Evolutionary conservation across 2,888 invertebrate species (phyloP).

Genomic region (Idaea aversata): DNA sequence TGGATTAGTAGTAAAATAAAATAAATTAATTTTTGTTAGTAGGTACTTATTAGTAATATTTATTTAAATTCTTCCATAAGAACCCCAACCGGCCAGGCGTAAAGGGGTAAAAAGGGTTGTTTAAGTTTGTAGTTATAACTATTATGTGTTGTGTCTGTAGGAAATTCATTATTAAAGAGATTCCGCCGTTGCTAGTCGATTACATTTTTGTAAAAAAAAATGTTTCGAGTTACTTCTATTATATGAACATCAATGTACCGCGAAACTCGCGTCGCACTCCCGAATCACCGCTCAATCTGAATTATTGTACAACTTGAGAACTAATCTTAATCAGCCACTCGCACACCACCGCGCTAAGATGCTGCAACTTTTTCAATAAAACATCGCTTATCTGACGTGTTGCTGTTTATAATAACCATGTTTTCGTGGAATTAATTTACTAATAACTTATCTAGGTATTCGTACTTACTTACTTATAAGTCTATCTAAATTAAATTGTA

Average conservation of each 20-base stretch:
- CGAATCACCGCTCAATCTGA: slow-evolving; percentile 70
- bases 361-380: slow-evolving; percentile 73
- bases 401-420: not conserved
- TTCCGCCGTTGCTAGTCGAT: not conserved
- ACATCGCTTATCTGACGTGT: slow-evolving; percentile 58
- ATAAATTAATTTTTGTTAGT: too few species aligned
- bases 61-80: too few species aligned
- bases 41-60: too few species aligned
- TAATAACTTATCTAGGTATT: not conserved
- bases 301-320: slow-evolving; percentile 71
- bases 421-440: not conserved
- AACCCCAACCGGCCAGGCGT: too few species aligned
- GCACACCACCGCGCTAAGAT: slow-evolving; percentile 21
- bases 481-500: too few species aligned
- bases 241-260: slow-evolving; percentile 37
- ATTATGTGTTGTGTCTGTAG: too few species aligned
- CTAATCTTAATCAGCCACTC: slow-evolving; percentile 64
- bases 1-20: too few species aligned
- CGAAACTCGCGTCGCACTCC: slow-evolving; percentile 44
- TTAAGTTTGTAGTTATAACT: too few species aligned
- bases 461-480: not conserved
- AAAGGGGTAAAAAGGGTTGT: too few species aligned
- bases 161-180: too few species aligned
- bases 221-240: not conserved
- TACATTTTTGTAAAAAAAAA: not conserved